phyloP scores from a whole-genome alignment of 2,888 invertebrate genomes.

The Chymomyza procnemis region DNA sequence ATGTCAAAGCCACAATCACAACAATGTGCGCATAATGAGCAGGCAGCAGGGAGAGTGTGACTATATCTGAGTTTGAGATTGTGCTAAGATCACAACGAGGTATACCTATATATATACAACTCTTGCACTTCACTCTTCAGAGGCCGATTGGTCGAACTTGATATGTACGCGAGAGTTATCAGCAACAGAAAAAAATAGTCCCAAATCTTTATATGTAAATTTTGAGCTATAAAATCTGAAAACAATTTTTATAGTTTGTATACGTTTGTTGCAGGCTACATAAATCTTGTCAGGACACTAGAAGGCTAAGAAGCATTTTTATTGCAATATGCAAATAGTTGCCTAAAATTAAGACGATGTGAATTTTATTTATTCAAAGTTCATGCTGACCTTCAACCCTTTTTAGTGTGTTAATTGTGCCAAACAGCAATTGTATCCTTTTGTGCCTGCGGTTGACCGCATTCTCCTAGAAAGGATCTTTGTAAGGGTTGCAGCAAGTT shows the following conservation, averaged over 20 bases:
- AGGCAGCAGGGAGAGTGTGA: slow-evolving; percentile 1
- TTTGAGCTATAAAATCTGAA: slow-evolving; percentile 5
- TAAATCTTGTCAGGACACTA: slow-evolving; percentile 57
- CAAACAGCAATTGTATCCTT: slow-evolving; percentile 7
- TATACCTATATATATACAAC: neutral
- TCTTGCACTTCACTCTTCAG: neutral
- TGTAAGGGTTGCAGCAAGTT: slow-evolving; percentile 36
- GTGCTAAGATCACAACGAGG: neutral
- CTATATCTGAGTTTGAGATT: neutral
- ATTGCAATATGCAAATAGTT: slow-evolving; percentile 66
- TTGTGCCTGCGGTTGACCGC: slow-evolving; percentile 73
- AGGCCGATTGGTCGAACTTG: neutral
- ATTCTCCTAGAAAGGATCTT: slow-evolving; percentile 35
- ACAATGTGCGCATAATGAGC: slow-evolving; percentile 71
- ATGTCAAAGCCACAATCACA: slow-evolving; percentile 58
- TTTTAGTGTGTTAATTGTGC: slow-evolving; percentile 24
- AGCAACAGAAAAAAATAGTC: neutral
- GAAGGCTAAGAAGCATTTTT: slow-evolving; percentile 50
- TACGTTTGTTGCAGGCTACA: slow-evolving; percentile 36
- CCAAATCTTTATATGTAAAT: neutral
- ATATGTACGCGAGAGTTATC: neutral
- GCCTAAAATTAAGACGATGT: slow-evolving; percentile 19
- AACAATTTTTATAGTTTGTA: slow-evolving; percentile 32
- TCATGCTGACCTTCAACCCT: slow-evolving; percentile 65
- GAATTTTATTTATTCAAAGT: neutral